Conservation (phyloP, 2,888 invertebrate genomes). For the Quadriops clusia region DNA sequence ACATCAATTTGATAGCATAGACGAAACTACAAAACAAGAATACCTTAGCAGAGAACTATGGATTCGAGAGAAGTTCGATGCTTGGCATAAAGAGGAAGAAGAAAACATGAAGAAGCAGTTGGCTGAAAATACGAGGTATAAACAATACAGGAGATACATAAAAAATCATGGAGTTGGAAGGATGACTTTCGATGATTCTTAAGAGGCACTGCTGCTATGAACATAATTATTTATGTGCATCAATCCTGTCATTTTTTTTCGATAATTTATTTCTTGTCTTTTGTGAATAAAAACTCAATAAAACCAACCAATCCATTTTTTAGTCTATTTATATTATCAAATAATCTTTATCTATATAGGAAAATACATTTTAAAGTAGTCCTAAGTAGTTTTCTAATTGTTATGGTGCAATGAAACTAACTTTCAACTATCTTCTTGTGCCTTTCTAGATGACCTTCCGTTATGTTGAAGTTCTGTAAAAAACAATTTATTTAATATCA, state of each 20-base stretch:
- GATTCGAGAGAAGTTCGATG: constrained; percentile 65
- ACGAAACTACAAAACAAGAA: constrained; percentile 61
- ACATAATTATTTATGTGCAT: too few species aligned
- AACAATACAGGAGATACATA: constrained; percentile 80
- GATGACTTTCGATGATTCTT: constrained; percentile 83
- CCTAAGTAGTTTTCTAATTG: too few species aligned
- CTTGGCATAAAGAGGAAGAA: constrained; percentile 73
- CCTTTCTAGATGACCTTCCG: constrained; percentile 22
- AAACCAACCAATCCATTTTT: too few species aligned
- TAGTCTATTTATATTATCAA: too few species aligned
- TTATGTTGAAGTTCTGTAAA: constrained; percentile 21
- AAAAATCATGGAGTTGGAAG: constrained; percentile 82
- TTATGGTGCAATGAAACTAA: too few species aligned
- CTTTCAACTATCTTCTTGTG: constrained; percentile 12
- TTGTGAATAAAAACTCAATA: constrained; percentile 1
- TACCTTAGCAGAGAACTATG: constrained; percentile 68
- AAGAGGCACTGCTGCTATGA: constrained; percentile 27
- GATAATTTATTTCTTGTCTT: background rate
- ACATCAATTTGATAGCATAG: constrained; percentile 59
- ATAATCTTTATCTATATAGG: too few species aligned
- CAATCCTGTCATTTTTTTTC: constrained; percentile 1
- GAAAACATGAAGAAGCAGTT: constrained; percentile 74
- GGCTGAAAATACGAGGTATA: constrained; percentile 78
- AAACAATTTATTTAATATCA: too few species aligned
- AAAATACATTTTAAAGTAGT: too few species aligned